phyloP scores from a whole-genome alignment of 2,797 vertebrate species.

The Lutjanus argentimaculatus region DNA sequence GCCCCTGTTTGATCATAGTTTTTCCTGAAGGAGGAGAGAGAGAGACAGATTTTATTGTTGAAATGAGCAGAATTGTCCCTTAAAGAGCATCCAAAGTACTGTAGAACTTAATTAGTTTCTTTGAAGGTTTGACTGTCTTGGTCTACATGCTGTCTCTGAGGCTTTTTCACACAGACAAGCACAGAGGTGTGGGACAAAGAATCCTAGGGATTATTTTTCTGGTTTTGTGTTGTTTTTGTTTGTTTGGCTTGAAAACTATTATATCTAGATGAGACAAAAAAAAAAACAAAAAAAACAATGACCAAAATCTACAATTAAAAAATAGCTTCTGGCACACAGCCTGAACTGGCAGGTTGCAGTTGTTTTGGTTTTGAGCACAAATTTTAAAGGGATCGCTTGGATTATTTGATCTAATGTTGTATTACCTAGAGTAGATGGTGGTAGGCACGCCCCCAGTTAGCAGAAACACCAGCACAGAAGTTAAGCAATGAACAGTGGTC shows the following conservation, averaged over 20 bases:
- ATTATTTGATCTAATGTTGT: too few species aligned
- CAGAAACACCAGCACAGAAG: too few species aligned
- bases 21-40: slow-evolving; percentile 22
- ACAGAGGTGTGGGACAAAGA: slow-evolving; percentile 10
- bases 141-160: slow-evolving; percentile 30
- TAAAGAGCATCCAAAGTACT: slow-evolving; percentile 40
- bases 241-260: background rate
- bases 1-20: slow-evolving; percentile 20
- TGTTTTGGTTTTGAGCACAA: slow-evolving; percentile 15
- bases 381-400: background rate
- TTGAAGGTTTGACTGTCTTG: slow-evolving; percentile 35
- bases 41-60: slow-evolving; percentile 29
- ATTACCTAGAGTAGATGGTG: too few species aligned
- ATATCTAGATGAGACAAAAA: background rate
- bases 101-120: slow-evolving; percentile 55
- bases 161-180: slow-evolving; percentile 24
- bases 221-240: background rate
- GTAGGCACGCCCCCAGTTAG: too few species aligned
- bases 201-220: slow-evolving; percentile 13
- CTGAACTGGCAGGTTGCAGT: background rate
- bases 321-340: background rate
- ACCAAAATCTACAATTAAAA: background rate
- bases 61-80: slow-evolving; percentile 36
- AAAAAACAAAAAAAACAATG: too few species aligned
- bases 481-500: too few species aligned